A percentile compares a stretch with the other conserved stretches of the same genome.
phyloP scores from a whole-genome alignment of 2,888 invertebrate genomes.

The Zaprionus obscuricornis region DNA sequence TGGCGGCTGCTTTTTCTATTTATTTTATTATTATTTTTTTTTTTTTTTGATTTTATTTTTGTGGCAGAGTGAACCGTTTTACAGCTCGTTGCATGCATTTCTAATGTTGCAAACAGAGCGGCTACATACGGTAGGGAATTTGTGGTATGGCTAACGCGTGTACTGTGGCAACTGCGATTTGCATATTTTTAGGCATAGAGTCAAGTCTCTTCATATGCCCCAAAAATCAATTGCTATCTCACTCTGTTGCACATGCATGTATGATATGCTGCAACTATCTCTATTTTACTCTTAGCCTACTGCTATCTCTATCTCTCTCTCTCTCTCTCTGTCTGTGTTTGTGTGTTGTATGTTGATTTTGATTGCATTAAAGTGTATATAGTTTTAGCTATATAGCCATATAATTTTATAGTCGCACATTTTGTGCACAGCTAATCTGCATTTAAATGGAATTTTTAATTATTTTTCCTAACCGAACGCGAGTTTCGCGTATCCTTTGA shows the following conservation, averaged over 20 bases:
- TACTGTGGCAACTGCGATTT: conserved; percentile 47
- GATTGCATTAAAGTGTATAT: conserved; percentile 52
- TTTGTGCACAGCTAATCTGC: conserved; percentile 69
- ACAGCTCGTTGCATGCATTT: conserved; percentile 64
- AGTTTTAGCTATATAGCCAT: conserved; percentile 35
- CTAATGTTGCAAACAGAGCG: conserved; percentile 46
- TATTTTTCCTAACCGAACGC: conserved; percentile 60
- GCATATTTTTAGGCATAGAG: conserved; percentile 68
- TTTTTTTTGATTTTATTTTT: no score
- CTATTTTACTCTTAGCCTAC: no score
- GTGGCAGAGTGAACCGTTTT: conserved; percentile 10
- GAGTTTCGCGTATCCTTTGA: conserved; percentile 61
- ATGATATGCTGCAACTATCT: no score
- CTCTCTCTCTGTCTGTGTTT: no score
- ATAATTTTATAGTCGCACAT: conserved; percentile 65
- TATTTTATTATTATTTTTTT: no score
- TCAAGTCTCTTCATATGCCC: no score
- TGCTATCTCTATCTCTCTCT: no score
- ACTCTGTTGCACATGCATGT: no score
- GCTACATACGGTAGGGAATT: no score
- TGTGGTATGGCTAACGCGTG: no score
- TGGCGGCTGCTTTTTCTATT: no score
- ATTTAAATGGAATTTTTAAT: conserved; percentile 79
- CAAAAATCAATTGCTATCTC: no score
- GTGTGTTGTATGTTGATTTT: conserved; percentile 45